phyloP scores from a whole-genome alignment of 2,797 vertebrate species.

The Xerus rutilus region DNA sequence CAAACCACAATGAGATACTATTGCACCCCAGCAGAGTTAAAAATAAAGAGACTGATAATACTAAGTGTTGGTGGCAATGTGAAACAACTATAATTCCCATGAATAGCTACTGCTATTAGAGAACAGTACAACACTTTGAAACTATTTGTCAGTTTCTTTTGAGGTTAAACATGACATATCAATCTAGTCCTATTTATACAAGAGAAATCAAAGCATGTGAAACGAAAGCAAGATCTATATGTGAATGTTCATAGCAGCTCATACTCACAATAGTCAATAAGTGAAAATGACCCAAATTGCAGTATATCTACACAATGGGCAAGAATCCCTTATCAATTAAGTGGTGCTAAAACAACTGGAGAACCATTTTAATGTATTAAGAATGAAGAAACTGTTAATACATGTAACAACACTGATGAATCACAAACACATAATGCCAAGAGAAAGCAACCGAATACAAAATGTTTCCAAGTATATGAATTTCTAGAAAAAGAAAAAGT shows the following conservation, averaged over 20 bases:
- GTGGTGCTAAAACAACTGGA: neutral
- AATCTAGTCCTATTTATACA: neutral
- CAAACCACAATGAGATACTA: neutral
- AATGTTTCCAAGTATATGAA: neutral
- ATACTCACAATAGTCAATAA: neutral
- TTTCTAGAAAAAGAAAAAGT: constrained; percentile 10
- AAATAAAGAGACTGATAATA: neutral
- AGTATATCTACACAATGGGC: neutral
- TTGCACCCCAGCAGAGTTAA: neutral
- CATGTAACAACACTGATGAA: neutral
- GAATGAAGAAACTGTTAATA: neutral
- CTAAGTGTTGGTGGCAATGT: neutral
- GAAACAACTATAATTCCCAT: neutral
- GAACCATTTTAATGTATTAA: neutral
- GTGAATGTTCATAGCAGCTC: neutral
- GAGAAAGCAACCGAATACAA: constrained; percentile 42
- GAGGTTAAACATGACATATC: neutral
- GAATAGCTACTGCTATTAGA: neutral
- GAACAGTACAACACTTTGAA: neutral
- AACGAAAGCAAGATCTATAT: neutral
- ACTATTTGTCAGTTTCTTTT: neutral
- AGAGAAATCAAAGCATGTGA: neutral
- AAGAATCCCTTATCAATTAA: neutral
- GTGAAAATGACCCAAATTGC: neutral
- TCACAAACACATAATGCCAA: constrained; percentile 24